Conservation (phyloP, 2,888 invertebrate genomes). For the Nycteola revayana region DNA sequence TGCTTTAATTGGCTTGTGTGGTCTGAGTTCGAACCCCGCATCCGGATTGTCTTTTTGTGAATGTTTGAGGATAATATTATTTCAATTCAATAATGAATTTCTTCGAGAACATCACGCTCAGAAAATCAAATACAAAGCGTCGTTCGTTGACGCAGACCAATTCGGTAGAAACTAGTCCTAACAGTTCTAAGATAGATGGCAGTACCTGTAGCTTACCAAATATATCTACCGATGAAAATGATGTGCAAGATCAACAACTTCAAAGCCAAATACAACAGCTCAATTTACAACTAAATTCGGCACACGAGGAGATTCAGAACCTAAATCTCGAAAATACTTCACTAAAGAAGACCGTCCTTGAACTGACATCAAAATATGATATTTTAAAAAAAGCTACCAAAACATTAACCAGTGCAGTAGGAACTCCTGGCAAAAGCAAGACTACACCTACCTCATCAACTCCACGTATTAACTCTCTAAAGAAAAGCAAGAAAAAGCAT, state of each 20-base stretch:
- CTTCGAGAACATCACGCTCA: constrained; percentile 1
- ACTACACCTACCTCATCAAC: constrained; percentile 1
- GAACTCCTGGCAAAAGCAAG: constrained; percentile 1
- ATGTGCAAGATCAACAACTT: constrained; percentile 1
- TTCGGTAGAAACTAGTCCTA: constrained; percentile 2
- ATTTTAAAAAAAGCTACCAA: neutral
- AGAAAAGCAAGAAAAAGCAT: neutral
- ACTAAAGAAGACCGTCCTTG: neutral
- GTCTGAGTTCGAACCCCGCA: neutral
- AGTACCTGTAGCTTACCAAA: constrained; percentile 2
- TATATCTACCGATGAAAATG: constrained; percentile 1
- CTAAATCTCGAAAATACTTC: constrained; percentile 1
- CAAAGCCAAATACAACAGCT: constrained; percentile 2
- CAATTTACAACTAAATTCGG: constrained; percentile 1
- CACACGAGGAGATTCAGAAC: constrained; percentile 1
- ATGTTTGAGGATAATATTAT: constrained; percentile 1
- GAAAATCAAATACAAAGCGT: neutral
- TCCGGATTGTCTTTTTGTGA: neutral
- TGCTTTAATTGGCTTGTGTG: neutral
- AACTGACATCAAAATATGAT: constrained; percentile 1
- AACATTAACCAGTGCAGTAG: neutral
- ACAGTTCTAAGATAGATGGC: constrained; percentile 2
- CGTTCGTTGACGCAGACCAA: neutral
- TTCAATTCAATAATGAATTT: constrained; percentile 1
- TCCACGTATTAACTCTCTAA: neutral